These are phyloP conservation scores for Solea senegalensis DNA, from an alignment of 2,113 vertebrate species.

Conservation along the genomic window DNA sequence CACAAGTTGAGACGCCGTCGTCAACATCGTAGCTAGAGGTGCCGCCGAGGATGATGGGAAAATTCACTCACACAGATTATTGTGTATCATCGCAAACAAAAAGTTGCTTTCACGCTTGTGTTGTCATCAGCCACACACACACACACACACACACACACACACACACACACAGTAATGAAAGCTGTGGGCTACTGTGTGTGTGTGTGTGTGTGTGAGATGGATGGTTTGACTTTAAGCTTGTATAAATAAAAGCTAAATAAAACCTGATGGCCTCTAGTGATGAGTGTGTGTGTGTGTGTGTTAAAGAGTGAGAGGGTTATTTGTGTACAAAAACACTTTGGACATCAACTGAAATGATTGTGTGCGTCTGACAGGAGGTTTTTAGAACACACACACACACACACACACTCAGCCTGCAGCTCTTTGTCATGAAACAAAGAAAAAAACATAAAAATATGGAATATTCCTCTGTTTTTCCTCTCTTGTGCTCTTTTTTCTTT, in stretches of 20 bases:
- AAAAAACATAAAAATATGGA: conserved; percentile 42
- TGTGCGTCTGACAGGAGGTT: conserved; percentile 26
- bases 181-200: conserved; percentile 59
- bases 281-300: conserved; percentile 40
- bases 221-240: conserved; percentile 77
- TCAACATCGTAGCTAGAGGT: conserved; percentile 64
- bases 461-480: conserved; percentile 45
- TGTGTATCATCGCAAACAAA: conserved; percentile 63
- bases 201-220: conserved; percentile 56
- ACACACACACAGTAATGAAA: conserved; percentile 64
- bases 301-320: not conserved
- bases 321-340: conserved; percentile 39
- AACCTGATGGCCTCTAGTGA: conserved; percentile 71
- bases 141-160: conserved; percentile 35
- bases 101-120: conserved; percentile 61
- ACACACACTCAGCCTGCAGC: conserved; percentile 38
- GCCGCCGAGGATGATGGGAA: conserved; percentile 57
- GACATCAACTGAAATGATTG: conserved; percentile 24
- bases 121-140: conserved; percentile 53
- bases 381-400: conserved; percentile 30
- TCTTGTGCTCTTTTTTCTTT: not conserved
- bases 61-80: conserved; percentile 33
- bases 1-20: conserved; percentile 55
- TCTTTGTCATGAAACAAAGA: conserved; percentile 59
- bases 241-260: conserved; percentile 80